Evolutionary conservation across 2,113 vertebrate species (phyloP).

Genomic region (Plecotus auritus): DNA sequence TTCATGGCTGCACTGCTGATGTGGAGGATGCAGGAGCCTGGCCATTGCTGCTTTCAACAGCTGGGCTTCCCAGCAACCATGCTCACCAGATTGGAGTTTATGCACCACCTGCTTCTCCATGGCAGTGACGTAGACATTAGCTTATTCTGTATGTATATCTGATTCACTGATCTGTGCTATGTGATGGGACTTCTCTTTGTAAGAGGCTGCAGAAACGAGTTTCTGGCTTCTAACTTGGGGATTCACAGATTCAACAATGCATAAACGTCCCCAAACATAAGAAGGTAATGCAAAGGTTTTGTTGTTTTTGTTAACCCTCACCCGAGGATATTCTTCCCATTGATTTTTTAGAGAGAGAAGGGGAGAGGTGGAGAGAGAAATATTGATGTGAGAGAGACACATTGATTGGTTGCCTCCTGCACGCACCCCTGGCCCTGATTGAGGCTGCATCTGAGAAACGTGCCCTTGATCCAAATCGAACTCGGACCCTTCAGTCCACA

Average conservation of each 20-base stretch:
- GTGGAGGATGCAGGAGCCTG: too few relatives aligned
- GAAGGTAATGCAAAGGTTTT: neutral
- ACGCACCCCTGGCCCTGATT: too few relatives aligned
- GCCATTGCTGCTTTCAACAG: neutral
- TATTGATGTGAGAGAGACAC: too few relatives aligned
- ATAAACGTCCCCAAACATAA: neutral
- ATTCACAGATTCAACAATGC: neutral
- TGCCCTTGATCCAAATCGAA: too few relatives aligned
- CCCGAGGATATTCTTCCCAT: too few relatives aligned
- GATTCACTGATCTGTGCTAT: neutral
- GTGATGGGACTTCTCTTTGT: neutral
- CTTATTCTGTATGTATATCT: neutral
- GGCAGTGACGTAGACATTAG: neutral
- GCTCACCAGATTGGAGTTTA: neutral
- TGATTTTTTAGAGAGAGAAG: too few relatives aligned
- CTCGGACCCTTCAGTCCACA: too few relatives aligned
- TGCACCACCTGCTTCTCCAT: neutral
- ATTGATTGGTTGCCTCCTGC: too few relatives aligned
- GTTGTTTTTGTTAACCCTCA: too few relatives aligned
- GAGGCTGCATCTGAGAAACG: too few relatives aligned
- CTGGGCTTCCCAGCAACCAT: neutral
- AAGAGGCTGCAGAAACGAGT: neutral
- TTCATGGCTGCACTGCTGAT: neutral
- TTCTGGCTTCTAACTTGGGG: neutral
- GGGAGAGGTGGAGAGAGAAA: too few relatives aligned